Evolutionary conservation across 2,888 invertebrate species (phyloP).

Genomic region (Unio pictorum): DNA sequence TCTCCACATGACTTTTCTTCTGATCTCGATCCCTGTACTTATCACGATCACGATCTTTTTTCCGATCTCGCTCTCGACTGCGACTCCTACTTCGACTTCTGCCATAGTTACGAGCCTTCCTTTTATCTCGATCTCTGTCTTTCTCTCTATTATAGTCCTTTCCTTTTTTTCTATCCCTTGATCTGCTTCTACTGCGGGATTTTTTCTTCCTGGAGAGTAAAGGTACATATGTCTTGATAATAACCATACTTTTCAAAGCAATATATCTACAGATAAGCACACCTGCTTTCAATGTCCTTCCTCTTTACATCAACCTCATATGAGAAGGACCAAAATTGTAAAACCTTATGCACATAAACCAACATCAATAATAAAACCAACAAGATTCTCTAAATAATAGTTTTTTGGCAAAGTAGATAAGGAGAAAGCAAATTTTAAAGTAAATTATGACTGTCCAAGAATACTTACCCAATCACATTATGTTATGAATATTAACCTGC

Average conservation of each 20-base stretch:
- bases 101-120: conserved; percentile 28
- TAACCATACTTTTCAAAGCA: no score
- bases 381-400: background rate
- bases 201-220: conserved; percentile 17
- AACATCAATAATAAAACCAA: background rate
- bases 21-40: conserved; percentile 14
- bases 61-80: conserved; percentile 16
- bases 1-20: conserved; percentile 5
- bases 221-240: no score
- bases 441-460: no score
- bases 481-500: no score
- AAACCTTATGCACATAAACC: no score
- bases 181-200: conserved; percentile 37
- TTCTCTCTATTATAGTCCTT: conserved; percentile 51
- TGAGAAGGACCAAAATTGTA: no score
- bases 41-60: conserved; percentile 10
- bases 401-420: background rate
- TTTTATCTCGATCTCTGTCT: conserved; percentile 43
- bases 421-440: no score
- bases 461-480: no score
- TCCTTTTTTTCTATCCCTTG: conserved; percentile 41
- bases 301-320: no score
- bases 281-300: no score
- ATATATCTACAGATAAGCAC: no score
- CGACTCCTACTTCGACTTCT: conserved; percentile 40